phyloP scores from a whole-genome alignment of 1,140 invertebrate genomes.

The Gonioctena quinquepunctata region DNA sequence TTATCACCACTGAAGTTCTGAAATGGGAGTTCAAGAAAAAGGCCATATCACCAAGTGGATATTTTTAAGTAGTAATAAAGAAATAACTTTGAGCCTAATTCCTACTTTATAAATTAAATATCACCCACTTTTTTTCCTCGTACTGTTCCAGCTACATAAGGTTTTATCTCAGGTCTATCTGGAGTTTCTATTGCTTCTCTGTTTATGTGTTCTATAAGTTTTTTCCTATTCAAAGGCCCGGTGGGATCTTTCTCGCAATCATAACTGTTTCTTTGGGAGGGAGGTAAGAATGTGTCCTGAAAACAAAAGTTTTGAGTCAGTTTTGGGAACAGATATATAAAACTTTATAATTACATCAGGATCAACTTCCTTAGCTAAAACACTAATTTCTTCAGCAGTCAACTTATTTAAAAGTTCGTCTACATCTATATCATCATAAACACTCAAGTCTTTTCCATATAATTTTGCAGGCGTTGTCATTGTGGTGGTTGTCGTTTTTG shows the following conservation, averaged over 20 bases:
- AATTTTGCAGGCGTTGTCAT: constrained; percentile 87
- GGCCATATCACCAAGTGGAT: too few species aligned
- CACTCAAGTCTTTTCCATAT: constrained; percentile 90
- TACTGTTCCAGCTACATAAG: constrained; percentile 85
- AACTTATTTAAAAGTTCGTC: constrained; percentile 94
- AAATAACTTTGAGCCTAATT: background rate
- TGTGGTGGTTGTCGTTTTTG: constrained; percentile 82
- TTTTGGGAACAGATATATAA: background rate
- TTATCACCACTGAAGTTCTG: too few species aligned
- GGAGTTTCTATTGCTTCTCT: constrained; percentile 97
- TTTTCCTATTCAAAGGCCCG: constrained; percentile 93
- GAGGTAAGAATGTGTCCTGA: constrained; percentile 95
- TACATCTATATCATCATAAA: constrained; percentile 95
- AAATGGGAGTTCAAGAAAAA: too few species aligned
- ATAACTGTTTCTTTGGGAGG: constrained; percentile 92
- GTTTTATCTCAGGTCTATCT: constrained; percentile 94
- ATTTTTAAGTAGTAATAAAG: too few species aligned
- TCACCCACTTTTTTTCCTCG: constrained; percentile 84
- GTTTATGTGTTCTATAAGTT: constrained; percentile 96
- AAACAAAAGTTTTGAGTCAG: constrained; percentile 40
- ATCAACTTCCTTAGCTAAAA: constrained; percentile 97
- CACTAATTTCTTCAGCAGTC: constrained; percentile 93
- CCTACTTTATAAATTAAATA: too few species aligned
- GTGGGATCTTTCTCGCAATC: constrained; percentile 94
- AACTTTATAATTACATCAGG: constrained; percentile 85